phyloP scores from a whole-genome alignment of 2,113 vertebrate genomes.

The Aldabrachelys gigantea region DNA sequence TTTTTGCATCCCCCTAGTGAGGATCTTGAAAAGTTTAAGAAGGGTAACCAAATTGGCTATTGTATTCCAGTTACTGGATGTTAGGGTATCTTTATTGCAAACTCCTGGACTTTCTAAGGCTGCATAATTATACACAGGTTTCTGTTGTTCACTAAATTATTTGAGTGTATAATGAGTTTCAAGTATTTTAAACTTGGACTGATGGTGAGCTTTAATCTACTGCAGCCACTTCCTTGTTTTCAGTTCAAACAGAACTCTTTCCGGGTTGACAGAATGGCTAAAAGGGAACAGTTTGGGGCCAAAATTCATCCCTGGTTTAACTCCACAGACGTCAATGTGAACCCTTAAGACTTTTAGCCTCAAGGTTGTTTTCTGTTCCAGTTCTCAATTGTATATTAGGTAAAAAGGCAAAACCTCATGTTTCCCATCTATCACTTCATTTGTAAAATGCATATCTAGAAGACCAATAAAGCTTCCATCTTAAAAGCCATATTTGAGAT shows the following conservation, averaged over 20 bases:
- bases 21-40: not conserved
- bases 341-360: not conserved
- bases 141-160: not conserved
- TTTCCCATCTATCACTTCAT: not conserved
- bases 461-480: not conserved
- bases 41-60: not conserved
- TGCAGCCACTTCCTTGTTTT: not conserved
- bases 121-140: not conserved
- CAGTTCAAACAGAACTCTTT: not conserved
- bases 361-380: not conserved
- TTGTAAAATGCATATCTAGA: not conserved
- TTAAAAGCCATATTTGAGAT: not conserved
- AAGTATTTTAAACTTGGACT: not conserved
- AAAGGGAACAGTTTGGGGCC: not conserved
- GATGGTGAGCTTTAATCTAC: not conserved
- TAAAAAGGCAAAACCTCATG: not conserved
- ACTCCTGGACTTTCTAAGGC: not conserved
- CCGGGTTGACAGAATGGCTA: not conserved
- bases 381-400: not conserved
- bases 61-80: not conserved
- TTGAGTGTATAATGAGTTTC: not conserved
- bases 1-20: not conserved
- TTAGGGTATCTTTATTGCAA: not conserved
- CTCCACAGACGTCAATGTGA: not conserved
- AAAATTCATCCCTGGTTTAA: not conserved